A percentile compares a stretch with the other conserved stretches of the same genome.
These are phyloP conservation scores for Tangara arthus DNA, from an alignment of 2,797 vertebrate genomes.

Conservation along the genomic window DNA sequence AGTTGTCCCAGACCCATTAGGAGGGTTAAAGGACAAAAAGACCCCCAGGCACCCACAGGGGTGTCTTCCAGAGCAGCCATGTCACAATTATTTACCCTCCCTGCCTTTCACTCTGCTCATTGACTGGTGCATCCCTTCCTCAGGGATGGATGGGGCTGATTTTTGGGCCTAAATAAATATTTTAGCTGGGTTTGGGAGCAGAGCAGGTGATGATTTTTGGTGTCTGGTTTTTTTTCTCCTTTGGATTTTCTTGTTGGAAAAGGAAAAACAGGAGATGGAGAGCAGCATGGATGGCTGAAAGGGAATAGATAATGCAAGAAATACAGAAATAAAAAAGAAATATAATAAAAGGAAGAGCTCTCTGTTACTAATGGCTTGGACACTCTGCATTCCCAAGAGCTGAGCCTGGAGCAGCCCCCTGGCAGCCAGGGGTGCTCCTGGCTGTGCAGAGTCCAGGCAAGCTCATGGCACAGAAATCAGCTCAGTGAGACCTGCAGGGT, in stretches of 20 bases:
- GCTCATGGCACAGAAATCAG: not conserved
- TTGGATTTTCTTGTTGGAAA: not conserved
- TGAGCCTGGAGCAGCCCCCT: not conserved
- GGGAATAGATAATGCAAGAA: not conserved
- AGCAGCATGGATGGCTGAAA: not conserved
- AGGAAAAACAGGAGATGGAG: not conserved
- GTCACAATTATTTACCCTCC: not conserved
- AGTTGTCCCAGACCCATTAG: not conserved
- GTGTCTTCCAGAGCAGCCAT: not conserved
- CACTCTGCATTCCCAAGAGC: not conserved
- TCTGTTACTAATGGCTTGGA: not conserved
- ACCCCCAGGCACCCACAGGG: not conserved
- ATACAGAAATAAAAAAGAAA: not conserved
- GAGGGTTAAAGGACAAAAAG: conserved; percentile 49
- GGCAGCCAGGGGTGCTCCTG: rapidly evolving
- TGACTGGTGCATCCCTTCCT: not conserved
- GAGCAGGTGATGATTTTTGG: not conserved
- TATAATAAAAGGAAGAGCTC: not conserved
- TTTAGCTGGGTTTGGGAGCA: not conserved
- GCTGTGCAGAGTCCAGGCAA: not conserved
- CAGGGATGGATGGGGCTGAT: not conserved
- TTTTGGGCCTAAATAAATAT: not conserved
- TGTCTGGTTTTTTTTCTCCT: not conserved
- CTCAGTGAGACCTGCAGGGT: not conserved
- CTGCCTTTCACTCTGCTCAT: not conserved